These are phyloP conservation scores for Bergia puertoricense DNA, from an alignment of 92 coral and sea anemone genomes.

Conservation along the genomic window DNA sequence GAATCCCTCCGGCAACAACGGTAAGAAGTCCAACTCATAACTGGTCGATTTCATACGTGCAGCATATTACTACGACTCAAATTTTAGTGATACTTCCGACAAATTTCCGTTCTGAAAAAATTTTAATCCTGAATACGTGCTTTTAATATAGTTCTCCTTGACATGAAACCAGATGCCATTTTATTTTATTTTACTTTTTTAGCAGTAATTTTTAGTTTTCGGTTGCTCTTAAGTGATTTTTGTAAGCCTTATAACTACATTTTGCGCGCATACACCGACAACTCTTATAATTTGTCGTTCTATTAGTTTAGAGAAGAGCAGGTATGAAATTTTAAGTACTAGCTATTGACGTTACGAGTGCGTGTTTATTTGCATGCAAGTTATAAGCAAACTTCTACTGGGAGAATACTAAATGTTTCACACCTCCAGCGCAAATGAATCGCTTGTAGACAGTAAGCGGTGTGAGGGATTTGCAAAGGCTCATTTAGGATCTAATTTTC, in stretches of 20 bases:
- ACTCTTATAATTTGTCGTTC: slow-evolving; percentile 12
- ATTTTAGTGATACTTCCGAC: slow-evolving; percentile 13
- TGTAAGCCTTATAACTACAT: neutral
- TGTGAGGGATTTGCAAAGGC: neutral
- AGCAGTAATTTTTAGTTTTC: neutral
- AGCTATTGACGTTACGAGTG: slow-evolving; percentile 20
- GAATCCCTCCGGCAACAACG: neutral
- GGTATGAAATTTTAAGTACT: slow-evolving; percentile 28
- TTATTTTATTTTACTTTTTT: neutral
- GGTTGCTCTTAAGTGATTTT: neutral
- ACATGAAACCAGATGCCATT: neutral
- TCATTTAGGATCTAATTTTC: slow-evolving; percentile 41
- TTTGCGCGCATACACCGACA: neutral
- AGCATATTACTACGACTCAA: neutral
- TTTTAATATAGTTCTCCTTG: neutral
- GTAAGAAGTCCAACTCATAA: neutral
- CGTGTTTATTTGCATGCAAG: slow-evolving; percentile 33
- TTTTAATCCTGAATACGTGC: neutral
- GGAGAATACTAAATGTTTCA: slow-evolving; percentile 1
- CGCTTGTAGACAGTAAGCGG: neutral
- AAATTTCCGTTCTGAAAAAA: slow-evolving; percentile 18
- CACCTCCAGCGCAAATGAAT: slow-evolving; percentile 17
- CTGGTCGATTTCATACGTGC: neutral
- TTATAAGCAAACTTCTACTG: neutral
- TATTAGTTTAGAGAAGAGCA: slow-evolving; percentile 8